phyloP scores from a whole-genome alignment of 2,113 vertebrate genomes.

The Urocynchramus pylzowi region DNA sequence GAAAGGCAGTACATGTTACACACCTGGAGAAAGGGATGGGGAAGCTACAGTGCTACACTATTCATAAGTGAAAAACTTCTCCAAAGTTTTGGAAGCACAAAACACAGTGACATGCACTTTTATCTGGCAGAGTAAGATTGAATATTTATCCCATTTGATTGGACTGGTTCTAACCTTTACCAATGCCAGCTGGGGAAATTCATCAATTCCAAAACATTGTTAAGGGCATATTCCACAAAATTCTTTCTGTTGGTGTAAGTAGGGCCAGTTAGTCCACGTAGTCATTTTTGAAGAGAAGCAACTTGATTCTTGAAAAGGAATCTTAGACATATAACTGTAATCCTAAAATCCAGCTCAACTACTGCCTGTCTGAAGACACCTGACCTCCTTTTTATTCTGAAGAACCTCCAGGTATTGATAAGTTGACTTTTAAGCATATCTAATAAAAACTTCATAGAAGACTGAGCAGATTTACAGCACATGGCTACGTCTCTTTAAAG shows the following conservation, averaged over 20 bases:
- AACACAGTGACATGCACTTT: fast-evolving
- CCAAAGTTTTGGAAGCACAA: background rate
- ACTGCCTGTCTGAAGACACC: background rate
- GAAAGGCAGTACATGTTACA: background rate
- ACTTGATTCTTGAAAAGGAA: background rate
- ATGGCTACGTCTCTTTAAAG: background rate
- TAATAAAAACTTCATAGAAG: background rate
- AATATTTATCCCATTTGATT: background rate
- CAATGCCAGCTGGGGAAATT: background rate
- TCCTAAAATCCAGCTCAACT: background rate
- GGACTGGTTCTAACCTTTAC: background rate
- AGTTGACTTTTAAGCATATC: background rate
- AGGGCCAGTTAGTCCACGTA: background rate
- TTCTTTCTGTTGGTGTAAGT: background rate
- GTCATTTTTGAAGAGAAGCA: background rate
- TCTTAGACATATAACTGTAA: background rate
- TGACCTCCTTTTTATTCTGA: background rate
- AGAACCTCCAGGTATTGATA: background rate
- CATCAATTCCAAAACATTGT: background rate
- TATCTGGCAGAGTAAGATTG: background rate
- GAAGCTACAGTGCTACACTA: background rate
- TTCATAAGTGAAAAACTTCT: background rate
- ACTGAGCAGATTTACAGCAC: background rate
- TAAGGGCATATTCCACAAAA: background rate
- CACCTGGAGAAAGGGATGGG: background rate